These are phyloP conservation scores for Philaethria dido DNA, from an alignment of 2,888 invertebrate genomes.

Conservation along the genomic window DNA sequence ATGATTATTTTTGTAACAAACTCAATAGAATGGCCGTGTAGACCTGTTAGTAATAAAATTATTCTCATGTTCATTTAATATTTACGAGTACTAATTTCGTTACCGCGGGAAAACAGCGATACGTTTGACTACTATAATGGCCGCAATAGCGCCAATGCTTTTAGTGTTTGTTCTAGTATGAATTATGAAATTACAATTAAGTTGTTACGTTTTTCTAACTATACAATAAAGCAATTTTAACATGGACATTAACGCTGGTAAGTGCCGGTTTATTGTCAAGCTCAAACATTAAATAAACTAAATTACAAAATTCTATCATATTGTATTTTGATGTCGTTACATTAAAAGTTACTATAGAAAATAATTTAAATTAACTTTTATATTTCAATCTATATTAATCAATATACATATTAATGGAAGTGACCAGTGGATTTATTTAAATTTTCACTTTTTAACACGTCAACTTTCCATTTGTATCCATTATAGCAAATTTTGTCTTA, in stretches of 20 bases:
- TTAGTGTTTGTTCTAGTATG: slow-evolving; percentile 73
- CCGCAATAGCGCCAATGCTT: slow-evolving; percentile 82
- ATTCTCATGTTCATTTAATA: slow-evolving; percentile 42
- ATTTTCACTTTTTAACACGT: slow-evolving; percentile 31
- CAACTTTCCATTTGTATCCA: slow-evolving; percentile 30
- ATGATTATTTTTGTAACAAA: slow-evolving; percentile 27
- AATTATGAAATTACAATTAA: slow-evolving; percentile 60
- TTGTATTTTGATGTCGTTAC: slow-evolving; percentile 27
- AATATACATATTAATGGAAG: neutral
- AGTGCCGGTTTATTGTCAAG: slow-evolving; percentile 49
- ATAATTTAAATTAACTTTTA: slow-evolving; percentile 15
- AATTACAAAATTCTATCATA: slow-evolving; percentile 21
- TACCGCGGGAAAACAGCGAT: slow-evolving; percentile 81
- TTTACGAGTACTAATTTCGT: slow-evolving; percentile 49
- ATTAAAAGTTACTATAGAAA: neutral
- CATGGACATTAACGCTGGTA: slow-evolving; percentile 81
- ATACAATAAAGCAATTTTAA: slow-evolving; percentile 63
- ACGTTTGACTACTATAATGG: slow-evolving; percentile 81
- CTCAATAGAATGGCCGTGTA: slow-evolving; percentile 33
- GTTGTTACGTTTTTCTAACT: slow-evolving; percentile 52
- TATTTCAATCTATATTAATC: neutral
- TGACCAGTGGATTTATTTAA: neutral
- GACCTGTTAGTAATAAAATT: slow-evolving; percentile 35
- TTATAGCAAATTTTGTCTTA: slow-evolving; percentile 25
- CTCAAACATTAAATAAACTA: slow-evolving; percentile 21